Evolutionary conservation across 2,113 vertebrate genomes (phyloP).

Genomic region (Stegostoma tigrinum): DNA sequence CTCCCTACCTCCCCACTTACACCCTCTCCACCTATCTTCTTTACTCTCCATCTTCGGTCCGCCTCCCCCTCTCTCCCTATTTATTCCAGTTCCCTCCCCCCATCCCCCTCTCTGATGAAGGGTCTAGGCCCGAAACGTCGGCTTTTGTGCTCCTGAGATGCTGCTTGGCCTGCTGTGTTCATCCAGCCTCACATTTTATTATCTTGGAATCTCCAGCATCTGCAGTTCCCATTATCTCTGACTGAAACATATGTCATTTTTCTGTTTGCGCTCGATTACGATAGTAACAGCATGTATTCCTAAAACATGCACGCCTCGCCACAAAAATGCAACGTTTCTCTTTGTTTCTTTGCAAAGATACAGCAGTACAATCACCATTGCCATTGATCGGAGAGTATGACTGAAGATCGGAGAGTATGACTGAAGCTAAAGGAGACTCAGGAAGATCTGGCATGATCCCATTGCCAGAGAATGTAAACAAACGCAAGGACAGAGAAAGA

Average conservation of each 20-base stretch:
- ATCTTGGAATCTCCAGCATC: too few relatives aligned
- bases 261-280: not conserved
- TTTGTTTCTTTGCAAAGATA: not conserved
- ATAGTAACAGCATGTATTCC: not conserved
- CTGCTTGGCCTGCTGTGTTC: too few relatives aligned
- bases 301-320: not conserved
- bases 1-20: too few relatives aligned
- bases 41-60: too few relatives aligned
- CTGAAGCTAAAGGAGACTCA: not conserved
- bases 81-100: too few relatives aligned
- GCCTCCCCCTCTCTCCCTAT: too few relatives aligned
- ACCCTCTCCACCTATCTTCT: too few relatives aligned
- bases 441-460: not conserved
- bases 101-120: too few relatives aligned
- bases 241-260: not conserved
- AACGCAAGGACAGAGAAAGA: not conserved
- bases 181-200: too few relatives aligned
- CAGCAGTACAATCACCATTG: not conserved
- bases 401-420: not conserved
- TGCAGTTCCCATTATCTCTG: too few relatives aligned
- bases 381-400: not conserved
- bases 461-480: not conserved
- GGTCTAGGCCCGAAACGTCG: too few relatives aligned
- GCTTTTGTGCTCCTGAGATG: too few relatives aligned
- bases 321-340: not conserved